A percentile compares a stretch with the other conserved stretches of the same genome.
These are phyloP conservation scores for Monodelphis domestica DNA, from an alignment of 2,797 vertebrate species.

Conservation along the genomic window DNA sequence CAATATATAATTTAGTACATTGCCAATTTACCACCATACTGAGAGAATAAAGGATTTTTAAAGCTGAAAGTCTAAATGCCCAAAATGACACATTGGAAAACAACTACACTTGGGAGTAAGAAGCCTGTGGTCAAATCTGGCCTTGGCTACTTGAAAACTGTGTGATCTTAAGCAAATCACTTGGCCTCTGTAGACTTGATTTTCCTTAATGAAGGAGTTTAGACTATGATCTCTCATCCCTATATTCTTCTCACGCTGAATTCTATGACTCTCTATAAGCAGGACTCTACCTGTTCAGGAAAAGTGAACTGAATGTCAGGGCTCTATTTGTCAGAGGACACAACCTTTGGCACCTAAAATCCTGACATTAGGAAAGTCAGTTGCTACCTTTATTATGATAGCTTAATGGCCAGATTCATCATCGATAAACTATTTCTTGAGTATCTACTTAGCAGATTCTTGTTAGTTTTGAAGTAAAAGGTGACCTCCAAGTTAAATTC, in stretches of 20 bases:
- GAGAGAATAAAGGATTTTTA: constrained; percentile 33
- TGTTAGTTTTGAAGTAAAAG: not conserved
- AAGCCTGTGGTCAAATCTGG: not conserved
- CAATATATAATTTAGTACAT: constrained; percentile 24
- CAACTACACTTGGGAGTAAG: not conserved
- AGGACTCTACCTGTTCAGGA: not conserved
- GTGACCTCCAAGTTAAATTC: not conserved
- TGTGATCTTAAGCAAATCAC: not conserved
- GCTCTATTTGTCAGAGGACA: not conserved
- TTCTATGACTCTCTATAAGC: not conserved
- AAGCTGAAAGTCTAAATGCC: not conserved
- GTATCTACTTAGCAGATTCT: not conserved
- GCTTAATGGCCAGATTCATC: not conserved
- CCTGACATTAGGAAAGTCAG: not conserved
- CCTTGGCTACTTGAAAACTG: not conserved
- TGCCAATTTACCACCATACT: constrained; percentile 21
- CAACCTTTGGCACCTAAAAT: not conserved
- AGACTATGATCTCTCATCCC: not conserved
- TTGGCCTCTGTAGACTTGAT: not conserved
- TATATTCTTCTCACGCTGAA: not conserved
- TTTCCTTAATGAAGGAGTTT: not conserved
- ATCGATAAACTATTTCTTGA: not conserved
- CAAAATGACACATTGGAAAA: not conserved
- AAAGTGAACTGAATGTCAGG: not conserved
- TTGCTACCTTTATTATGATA: not conserved